Percentiles rank a stretch among this genome's conserved stretches.
phyloP scores from a whole-genome alignment of 2,113 vertebrate genomes.

The Tricholaema leucomelas region DNA sequence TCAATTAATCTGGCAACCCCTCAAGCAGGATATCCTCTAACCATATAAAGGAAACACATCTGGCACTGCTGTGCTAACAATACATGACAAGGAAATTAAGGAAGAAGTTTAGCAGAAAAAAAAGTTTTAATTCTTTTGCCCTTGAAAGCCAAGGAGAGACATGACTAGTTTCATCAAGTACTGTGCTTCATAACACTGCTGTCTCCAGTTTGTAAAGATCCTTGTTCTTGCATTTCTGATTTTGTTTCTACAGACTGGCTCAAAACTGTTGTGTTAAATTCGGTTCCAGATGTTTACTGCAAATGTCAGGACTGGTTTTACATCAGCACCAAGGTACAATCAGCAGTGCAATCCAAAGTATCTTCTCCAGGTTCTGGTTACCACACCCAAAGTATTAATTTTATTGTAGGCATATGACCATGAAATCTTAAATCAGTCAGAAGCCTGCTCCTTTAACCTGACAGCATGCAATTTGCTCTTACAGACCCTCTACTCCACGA shows the following conservation, averaged over 20 bases:
- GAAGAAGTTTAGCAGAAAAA: neutral
- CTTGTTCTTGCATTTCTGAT: neutral
- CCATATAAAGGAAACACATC: constrained; percentile 49
- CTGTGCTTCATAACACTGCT: neutral
- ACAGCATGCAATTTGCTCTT: neutral
- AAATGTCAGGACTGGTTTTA: neutral
- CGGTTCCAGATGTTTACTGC: neutral
- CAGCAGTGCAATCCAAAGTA: neutral
- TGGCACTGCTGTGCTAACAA: constrained; percentile 17
- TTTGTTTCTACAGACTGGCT: neutral
- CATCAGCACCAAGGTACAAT: neutral
- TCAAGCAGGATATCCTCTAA: constrained; percentile 54
- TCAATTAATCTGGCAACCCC: constrained; percentile 25
- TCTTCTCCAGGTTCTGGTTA: neutral
- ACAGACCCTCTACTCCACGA: neutral
- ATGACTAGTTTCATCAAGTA: neutral
- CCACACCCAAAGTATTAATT: neutral
- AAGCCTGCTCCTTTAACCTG: neutral
- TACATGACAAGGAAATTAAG: constrained; percentile 13
- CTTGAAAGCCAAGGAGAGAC: neutral
- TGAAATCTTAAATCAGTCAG: neutral
- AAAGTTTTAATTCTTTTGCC: neutral
- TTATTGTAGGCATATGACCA: neutral
- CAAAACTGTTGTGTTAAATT: neutral
- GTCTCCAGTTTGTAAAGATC: neutral